Base-by-base conservation (phyloP, 2,113 vertebrate species). In the Mesoclemmys tuberculata region DNA sequence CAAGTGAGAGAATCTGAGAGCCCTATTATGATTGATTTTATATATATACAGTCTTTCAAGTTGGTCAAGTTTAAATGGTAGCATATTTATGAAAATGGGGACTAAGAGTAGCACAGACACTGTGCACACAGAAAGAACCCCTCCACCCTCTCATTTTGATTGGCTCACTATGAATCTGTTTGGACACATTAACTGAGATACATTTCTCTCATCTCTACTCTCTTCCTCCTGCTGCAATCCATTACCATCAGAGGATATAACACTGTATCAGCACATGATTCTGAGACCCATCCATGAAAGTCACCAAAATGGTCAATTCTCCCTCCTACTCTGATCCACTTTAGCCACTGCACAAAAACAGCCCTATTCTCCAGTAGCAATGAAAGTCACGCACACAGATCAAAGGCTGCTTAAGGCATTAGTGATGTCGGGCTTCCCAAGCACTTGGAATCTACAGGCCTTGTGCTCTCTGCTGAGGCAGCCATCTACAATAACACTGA, bases 331-430 rank as follows among this genome's bases (percentile, higher is more conserved):
- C 29, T 51, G 13, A 78, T 71, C 74, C 0, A 0, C 54, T 91
- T 92, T 82, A 95, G 49, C 74, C 80, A 75, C 80, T 52, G 51
- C 55, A 87, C 74, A 92, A 48, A 56, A 78, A 90, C 84, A 89
- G 46, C 91, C 87, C 61, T 44, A 93, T 38, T 85, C 83, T 91
- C 51, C 91, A 92, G 27, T 2, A 92, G 74, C 81, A 71, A 41
- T 6, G 16, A 83, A 94, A 84, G 27, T 56, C 84, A 83, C 61
- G 41, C 1, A 5, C 41, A 94, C 61, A 90, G n/a, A 58, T 58
- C 41, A 82, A 87, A 5, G 84, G 84, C 49, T 77, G 78, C 46
- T 85, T 52, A 84, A 10, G 81, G 51, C 58, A 61, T 84, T 90
- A 78, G 68, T 19, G 48, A 74, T 58, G 9, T 38, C 51, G 54